These are phyloP conservation scores for Lepidurus packardi DNA, from an alignment of 1,140 invertebrate genomes.

Conservation along the genomic window DNA sequence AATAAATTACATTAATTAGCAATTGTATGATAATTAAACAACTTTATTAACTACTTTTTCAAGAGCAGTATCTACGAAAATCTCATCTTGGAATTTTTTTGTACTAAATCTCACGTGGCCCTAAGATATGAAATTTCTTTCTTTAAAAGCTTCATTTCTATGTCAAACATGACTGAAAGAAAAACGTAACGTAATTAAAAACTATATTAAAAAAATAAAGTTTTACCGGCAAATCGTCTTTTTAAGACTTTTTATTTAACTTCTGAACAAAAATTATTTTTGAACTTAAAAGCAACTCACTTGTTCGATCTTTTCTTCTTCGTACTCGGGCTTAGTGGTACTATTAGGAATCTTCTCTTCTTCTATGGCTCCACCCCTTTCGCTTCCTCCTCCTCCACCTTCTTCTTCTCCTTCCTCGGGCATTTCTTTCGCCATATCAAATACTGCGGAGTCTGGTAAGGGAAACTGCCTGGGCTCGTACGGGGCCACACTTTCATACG, in stretches of 20 bases:
- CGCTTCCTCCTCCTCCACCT: neutral
- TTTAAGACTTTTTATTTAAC: neutral
- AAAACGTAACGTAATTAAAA: no score
- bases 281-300: constrained; percentile 20
- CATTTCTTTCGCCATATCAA: constrained; percentile 63
- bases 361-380: neutral
- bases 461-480: constrained; percentile 70
- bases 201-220: no score
- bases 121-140: no score
- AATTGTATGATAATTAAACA: neutral
- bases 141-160: no score
- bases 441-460: constrained; percentile 60
- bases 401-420: constrained; percentile 53
- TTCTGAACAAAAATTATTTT: constrained; percentile 21
- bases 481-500: constrained; percentile 47
- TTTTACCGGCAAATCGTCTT: no score
- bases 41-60: no score
- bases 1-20: constrained; percentile 27
- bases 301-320: constrained; percentile 16
- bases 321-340: neutral
- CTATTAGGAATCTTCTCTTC: neutral
- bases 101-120: no score
- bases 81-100: no score
- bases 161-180: no score
- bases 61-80: no score